A percentile compares a stretch with the other conserved stretches of the same genome.
These are phyloP conservation scores for Drosophila suzukii DNA, from an alignment of 1,140 invertebrate genomes.

Conservation along the genomic window DNA sequence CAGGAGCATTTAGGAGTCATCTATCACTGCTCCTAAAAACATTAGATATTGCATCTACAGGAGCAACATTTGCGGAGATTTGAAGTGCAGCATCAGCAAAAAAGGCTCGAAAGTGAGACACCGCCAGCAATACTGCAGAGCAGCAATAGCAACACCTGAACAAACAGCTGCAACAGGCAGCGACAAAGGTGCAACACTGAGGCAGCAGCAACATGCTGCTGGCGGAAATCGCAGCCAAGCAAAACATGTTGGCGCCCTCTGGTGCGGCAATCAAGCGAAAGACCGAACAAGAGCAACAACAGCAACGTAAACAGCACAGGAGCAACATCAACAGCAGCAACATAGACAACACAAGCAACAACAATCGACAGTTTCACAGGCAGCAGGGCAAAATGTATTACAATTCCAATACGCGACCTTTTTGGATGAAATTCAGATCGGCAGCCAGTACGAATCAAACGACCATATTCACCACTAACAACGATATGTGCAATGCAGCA, in stretches of 20 bases:
- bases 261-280: slow-evolving; percentile 51
- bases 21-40: too few species aligned
- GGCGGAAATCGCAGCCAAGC: slow-evolving; percentile 4
- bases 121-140: too few species aligned
- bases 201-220: slow-evolving; percentile 24
- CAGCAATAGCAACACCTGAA: too few species aligned
- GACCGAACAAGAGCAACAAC: slow-evolving; percentile 50
- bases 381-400: slow-evolving; percentile 63
- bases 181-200: background rate
- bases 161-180: background rate
- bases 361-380: background rate
- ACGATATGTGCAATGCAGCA: slow-evolving; percentile 13
- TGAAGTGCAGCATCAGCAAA: background rate
- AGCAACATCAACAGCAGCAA: slow-evolving; percentile 23
- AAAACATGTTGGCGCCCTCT: slow-evolving; percentile 21
- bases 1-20: background rate
- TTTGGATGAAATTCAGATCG: slow-evolving; percentile 31
- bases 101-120: too few species aligned
- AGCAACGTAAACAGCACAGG: slow-evolving; percentile 48
- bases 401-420: slow-evolving; percentile 52
- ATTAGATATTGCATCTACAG: background rate
- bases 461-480: slow-evolving; percentile 17
- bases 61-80: background rate
- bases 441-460: slow-evolving; percentile 3
- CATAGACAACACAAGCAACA: background rate